Base-by-base conservation (phyloP, 2,113 vertebrate genomes). In the Campylorhamphus procurvoides region DNA sequence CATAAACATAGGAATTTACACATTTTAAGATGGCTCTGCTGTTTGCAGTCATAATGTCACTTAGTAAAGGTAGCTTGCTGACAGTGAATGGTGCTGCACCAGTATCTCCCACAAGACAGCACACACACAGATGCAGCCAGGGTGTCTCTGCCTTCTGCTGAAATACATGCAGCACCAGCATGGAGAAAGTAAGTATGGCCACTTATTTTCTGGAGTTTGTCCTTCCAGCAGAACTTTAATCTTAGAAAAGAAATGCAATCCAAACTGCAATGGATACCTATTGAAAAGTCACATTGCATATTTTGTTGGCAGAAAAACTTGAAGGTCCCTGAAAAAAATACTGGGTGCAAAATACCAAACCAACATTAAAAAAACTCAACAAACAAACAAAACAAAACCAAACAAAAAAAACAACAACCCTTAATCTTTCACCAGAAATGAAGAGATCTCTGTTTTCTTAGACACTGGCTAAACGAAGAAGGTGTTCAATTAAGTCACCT, bases 1-100 rank as follows among this genome's bases (percentile, higher is more conserved):
- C 92, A 97, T 35, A 95, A 94, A 87, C 83, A 86, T 58, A 84
- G 59, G 40, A 92, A 94, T 97, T 96, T 66, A 90, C 74, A 85
- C 84, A 95, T 78, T 87, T 93, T 94, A 84, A 95, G 80, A 72
- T 72, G 93, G 90, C 74, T 90, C 84, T 94, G 78, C 83, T 85
- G 84, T 83, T 90, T 94, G 89, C 87, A 97, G 80, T 80, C 88
- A 77, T 28, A 90, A 60, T 87, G 85, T 90, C 82, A 88, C 68
- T 86, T 5, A 67, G 80, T 27, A 96, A 64, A 96, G 80, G 93
- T 31, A 90, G 78, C 73, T 84, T 56, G 4, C 52, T 90, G 84
- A 91, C 84, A 91, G 82, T 29, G 72, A 95, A 44, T 22, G 79
- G 64, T 62, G 27, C 33, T 82, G 37, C 69, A 86, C 58, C 76